A percentile compares a stretch with the other conserved stretches of the same genome.
Evolutionary conservation across 2,113 vertebrate species (phyloP).

Genomic region (Malaclemys terrapin): DNA sequence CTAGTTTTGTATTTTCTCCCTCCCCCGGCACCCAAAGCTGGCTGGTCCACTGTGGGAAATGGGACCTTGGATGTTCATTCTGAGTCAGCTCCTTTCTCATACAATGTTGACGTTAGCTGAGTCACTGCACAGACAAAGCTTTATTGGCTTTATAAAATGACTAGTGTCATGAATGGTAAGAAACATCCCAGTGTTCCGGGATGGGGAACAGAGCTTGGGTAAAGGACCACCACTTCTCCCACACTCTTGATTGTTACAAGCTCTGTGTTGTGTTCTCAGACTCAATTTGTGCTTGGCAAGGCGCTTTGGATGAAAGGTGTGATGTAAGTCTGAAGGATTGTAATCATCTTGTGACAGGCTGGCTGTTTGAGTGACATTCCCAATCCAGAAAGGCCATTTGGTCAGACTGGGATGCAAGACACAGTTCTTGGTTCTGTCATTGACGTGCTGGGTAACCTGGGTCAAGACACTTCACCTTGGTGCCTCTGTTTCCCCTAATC

Average conservation of each 20-base stretch:
- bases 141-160: background rate
- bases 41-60: background rate
- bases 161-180: background rate
- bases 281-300: background rate
- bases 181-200: background rate
- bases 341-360: background rate
- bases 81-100: background rate
- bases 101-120: background rate
- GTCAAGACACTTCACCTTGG: background rate
- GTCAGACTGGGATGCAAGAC: background rate
- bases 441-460: background rate
- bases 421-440: background rate
- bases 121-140: background rate
- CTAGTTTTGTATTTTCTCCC: background rate
- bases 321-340: background rate
- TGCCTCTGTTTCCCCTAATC: background rate
- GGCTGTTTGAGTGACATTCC: background rate
- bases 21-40: rapidly evolving
- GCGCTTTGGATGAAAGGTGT: background rate
- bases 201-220: background rate
- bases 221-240: background rate
- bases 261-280: background rate
- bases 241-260: background rate
- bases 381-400: background rate
- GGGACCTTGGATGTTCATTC: background rate